These are phyloP conservation scores for Horisme vitalbata DNA, from an alignment of 2,888 invertebrate species.

Conservation along the genomic window DNA sequence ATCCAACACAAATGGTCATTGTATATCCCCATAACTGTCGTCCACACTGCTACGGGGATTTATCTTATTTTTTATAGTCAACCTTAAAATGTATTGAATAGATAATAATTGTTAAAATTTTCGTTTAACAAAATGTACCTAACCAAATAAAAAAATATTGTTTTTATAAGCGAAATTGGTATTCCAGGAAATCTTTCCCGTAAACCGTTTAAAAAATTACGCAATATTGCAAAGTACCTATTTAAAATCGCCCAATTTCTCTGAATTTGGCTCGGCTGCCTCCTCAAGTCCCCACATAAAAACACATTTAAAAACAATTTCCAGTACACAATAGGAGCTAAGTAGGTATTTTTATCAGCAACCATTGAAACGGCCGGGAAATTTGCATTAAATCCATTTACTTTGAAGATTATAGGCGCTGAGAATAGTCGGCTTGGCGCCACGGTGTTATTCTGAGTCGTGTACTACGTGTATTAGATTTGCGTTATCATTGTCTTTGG, in stretches of 20 bases:
- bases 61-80: too few species aligned
- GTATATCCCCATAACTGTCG: too few species aligned
- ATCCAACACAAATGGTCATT: too few species aligned
- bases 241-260: constrained; percentile 30
- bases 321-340: constrained; percentile 54
- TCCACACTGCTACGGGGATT: too few species aligned
- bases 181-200: constrained; percentile 3
- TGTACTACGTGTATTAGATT: constrained; percentile 26
- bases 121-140: neutral
- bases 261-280: constrained; percentile 25
- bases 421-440: constrained; percentile 63
- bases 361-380: constrained; percentile 57
- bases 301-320: constrained; percentile 55
- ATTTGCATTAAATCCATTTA: constrained; percentile 78
- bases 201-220: constrained; percentile 24
- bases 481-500: constrained; percentile 27
- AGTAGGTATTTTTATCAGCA: constrained; percentile 61
- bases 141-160: neutral
- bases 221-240: constrained; percentile 23
- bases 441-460: constrained; percentile 38
- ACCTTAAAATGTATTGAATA: too few species aligned
- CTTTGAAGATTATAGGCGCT: constrained; percentile 65
- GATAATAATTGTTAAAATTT: neutral
- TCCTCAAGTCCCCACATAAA: constrained; percentile 34
- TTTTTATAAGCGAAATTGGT: neutral